These are phyloP conservation scores for Itoplectis maculator DNA, from an alignment of 2,888 invertebrate species.

Conservation along the genomic window DNA sequence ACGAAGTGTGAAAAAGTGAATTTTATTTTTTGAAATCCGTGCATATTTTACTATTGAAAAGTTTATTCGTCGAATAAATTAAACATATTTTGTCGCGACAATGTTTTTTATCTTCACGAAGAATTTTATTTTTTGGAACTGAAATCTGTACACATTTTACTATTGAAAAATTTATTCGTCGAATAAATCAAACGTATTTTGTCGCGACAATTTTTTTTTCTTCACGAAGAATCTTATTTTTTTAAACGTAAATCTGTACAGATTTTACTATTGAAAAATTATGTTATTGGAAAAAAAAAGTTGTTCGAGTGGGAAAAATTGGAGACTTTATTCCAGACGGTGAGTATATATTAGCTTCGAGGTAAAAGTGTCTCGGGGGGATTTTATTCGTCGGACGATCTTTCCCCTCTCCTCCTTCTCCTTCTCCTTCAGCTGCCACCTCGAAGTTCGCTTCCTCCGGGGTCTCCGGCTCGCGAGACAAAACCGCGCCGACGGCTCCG, in stretches of 20 bases:
- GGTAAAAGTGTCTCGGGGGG: conserved; percentile 1
- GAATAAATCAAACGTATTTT: not conserved
- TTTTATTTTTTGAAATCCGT: too few species aligned
- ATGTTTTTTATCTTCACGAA: not conserved
- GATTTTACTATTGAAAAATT: not conserved
- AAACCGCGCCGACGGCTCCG: not conserved
- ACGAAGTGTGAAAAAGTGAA: too few species aligned
- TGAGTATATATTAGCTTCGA: not conserved
- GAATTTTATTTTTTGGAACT: not conserved
- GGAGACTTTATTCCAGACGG: not conserved
- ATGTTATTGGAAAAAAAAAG: too few species aligned
- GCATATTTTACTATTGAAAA: not conserved
- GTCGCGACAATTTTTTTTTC: too few species aligned
- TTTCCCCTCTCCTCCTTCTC: not conserved
- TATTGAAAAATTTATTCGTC: not conserved
- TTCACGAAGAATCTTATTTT: not conserved
- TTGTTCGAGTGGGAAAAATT: not conserved
- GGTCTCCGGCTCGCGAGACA: not conserved
- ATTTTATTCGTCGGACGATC: conserved; percentile 26
- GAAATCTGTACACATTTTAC: not conserved
- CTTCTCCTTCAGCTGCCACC: not conserved
- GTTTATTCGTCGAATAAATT: not conserved
- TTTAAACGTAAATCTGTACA: not conserved
- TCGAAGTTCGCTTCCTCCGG: not conserved
- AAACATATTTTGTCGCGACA: not conserved